phyloP scores from a whole-genome alignment of 30 jellyfish, hydroid and myxozoan species.

The Turritopsis dohrnii region DNA sequence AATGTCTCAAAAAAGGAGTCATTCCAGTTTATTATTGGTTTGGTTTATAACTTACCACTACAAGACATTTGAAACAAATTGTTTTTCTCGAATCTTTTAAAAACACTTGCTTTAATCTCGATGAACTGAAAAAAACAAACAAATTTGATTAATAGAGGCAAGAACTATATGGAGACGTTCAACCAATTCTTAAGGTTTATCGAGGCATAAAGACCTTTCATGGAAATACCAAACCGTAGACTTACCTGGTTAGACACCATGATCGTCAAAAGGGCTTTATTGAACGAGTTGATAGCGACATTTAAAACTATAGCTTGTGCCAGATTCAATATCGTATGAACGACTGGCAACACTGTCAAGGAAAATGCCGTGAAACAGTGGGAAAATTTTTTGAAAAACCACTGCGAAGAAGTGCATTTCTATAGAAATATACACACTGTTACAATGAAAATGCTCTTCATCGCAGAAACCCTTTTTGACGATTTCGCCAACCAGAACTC shows the following conservation, averaged over 20 bases:
- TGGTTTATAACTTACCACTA: conserved; percentile 91
- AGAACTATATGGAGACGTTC: too few species aligned
- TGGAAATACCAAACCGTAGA: not conserved
- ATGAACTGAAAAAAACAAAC: conserved; percentile 59
- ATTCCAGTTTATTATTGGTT: too few species aligned
- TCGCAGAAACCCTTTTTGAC: not conserved
- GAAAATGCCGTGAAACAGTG: not conserved
- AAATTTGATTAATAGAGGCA: too few species aligned
- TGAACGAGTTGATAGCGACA: conserved; percentile 88
- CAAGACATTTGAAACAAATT: conserved; percentile 90
- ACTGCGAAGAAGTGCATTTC: too few species aligned
- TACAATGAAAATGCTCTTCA: too few species aligned
- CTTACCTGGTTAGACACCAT: conserved; percentile 95
- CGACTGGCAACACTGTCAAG: conserved; percentile 20
- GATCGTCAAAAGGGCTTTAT: conserved; percentile 88
- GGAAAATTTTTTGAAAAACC: too few species aligned
- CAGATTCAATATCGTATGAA: conserved; percentile 73
- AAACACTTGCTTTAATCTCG: conserved; percentile 91
- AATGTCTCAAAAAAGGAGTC: too few species aligned
- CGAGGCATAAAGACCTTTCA: not conserved
- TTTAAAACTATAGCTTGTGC: conserved; percentile 91
- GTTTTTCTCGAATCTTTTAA: conserved; percentile 82
- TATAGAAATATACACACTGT: too few species aligned
- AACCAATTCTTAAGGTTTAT: too few species aligned
- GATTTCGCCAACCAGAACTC: not conserved